Evolutionary conservation across 2,888 invertebrate genomes (phyloP).

Genomic region (Sminthurides aquaticus): DNA sequence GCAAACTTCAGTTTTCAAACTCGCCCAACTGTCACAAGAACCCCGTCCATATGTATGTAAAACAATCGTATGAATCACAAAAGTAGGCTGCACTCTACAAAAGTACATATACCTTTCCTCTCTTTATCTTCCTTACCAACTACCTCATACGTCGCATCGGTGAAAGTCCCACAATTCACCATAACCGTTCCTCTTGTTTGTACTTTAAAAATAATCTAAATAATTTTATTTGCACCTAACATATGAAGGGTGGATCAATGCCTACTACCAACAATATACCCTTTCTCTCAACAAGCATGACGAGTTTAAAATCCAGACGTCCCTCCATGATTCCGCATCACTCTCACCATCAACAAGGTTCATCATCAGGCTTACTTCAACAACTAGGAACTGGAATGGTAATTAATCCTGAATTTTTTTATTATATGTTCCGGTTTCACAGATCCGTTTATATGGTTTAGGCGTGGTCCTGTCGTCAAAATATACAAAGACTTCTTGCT

Average conservation of each 20-base stretch:
- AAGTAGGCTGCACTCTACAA: too few species aligned
- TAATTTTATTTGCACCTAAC: background rate
- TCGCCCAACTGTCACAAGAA: too few species aligned
- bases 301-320: slow-evolving; percentile 57
- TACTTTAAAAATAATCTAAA: background rate
- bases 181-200: background rate
- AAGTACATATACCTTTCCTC: too few species aligned
- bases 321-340: slow-evolving; percentile 54
- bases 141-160: too few species aligned
- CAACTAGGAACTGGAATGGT: slow-evolving; percentile 90
- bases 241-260: slow-evolving; percentile 73
- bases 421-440: background rate
- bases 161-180: too few species aligned
- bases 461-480: too few species aligned
- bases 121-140: too few species aligned
- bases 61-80: too few species aligned
- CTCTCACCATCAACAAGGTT: slow-evolving; percentile 43
- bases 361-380: slow-evolving; percentile 64
- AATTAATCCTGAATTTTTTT: slow-evolving; percentile 47
- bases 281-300: slow-evolving; percentile 71
- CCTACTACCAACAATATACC: slow-evolving; percentile 81
- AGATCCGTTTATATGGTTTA: too few species aligned
- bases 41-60: too few species aligned
- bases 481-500: too few species aligned
- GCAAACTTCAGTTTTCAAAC: too few species aligned